These are phyloP conservation scores for Xylota segnis DNA, from an alignment of 2,888 invertebrate genomes.

Conservation along the genomic window DNA sequence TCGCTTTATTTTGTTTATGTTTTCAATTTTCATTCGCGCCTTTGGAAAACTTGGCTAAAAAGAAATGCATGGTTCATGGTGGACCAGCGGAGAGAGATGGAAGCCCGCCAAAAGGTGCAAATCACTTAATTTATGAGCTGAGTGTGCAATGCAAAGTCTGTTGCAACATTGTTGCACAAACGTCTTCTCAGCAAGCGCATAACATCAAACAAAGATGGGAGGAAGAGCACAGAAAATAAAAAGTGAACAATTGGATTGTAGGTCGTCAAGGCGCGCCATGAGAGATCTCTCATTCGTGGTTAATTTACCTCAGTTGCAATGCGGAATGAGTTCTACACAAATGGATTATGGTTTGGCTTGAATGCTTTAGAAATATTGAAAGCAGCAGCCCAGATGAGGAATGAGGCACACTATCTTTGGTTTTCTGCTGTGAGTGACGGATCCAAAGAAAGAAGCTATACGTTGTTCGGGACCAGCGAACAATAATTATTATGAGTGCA, in stretches of 20 bases:
- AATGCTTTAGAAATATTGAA: slow-evolving; percentile 40
- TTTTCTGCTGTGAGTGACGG: slow-evolving; percentile 39
- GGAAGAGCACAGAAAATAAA: background rate
- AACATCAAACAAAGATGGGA: slow-evolving; percentile 26
- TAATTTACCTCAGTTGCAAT: slow-evolving; percentile 57
- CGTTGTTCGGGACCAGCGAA: slow-evolving; percentile 1
- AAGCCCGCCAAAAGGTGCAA: slow-evolving; percentile 72
- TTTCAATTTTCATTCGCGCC: slow-evolving; percentile 32
- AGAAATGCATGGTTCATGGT: background rate
- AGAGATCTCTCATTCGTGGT: slow-evolving; percentile 55
- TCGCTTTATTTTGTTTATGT: slow-evolving; percentile 23
- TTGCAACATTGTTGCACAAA: slow-evolving; percentile 73
- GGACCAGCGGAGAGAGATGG: slow-evolving; percentile 41
- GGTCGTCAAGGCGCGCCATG: slow-evolving; percentile 23
- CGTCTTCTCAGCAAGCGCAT: slow-evolving; percentile 8
- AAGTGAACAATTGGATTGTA: slow-evolving; percentile 45
- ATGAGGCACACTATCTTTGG: slow-evolving; percentile 47
- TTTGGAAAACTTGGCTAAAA: slow-evolving; percentile 3
- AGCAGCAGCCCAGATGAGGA: slow-evolving; percentile 15
- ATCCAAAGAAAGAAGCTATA: background rate
- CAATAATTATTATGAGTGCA: slow-evolving; percentile 37
- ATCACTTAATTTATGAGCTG: slow-evolving; percentile 73
- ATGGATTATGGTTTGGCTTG: slow-evolving; percentile 58
- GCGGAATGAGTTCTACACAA: slow-evolving; percentile 61
- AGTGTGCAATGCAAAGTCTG: slow-evolving; percentile 47